Conservation (phyloP, 1,140 invertebrate genomes). For the Venustaconcha ellipsiformis region DNA sequence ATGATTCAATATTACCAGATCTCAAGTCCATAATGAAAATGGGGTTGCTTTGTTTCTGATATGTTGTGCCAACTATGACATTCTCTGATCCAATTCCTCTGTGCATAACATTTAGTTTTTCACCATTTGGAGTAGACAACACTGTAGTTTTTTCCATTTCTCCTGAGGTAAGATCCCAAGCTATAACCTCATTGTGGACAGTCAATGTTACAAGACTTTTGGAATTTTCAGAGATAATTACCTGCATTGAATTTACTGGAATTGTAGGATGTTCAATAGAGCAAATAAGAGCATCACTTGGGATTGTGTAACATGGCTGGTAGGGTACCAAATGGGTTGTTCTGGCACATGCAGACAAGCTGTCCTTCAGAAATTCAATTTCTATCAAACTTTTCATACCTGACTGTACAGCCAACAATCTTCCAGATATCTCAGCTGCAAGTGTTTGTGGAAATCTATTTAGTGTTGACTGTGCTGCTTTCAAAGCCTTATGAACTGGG, state of each 20-base stretch:
- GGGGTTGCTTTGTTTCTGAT: constrained; percentile 36
- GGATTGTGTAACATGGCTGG: constrained; percentile 33
- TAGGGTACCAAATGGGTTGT: constrained; percentile 32
- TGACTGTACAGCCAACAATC: constrained; percentile 50
- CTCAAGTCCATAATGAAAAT: constrained; percentile 33
- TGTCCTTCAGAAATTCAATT: constrained; percentile 34
- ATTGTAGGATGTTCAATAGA: constrained; percentile 37
- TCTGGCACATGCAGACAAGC: constrained; percentile 20
- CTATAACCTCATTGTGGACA: constrained; percentile 30
- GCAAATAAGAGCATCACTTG: constrained; percentile 37
- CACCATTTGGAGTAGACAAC: constrained; percentile 14
- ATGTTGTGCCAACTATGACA: constrained; percentile 33
- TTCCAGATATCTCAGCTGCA: constrained; percentile 55
- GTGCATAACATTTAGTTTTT: constrained; percentile 39
- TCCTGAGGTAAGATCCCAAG: constrained; percentile 39
- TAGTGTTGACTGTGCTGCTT: constrained; percentile 49
- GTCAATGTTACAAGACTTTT: constrained; percentile 36
- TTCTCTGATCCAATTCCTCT: constrained; percentile 25
- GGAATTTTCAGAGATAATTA: constrained; percentile 35
- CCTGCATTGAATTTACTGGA: constrained; percentile 23
- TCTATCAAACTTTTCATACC: constrained; percentile 27
- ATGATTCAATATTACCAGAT: constrained; percentile 28
- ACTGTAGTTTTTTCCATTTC: constrained; percentile 35
- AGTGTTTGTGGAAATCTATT: constrained; percentile 51
- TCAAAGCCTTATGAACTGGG: constrained; percentile 48